Evolutionary conservation across 2,797 vertebrate species (phyloP), one percentile per base, ranked within the genome.

Genomic region (Gallirallus australis): DNA sequence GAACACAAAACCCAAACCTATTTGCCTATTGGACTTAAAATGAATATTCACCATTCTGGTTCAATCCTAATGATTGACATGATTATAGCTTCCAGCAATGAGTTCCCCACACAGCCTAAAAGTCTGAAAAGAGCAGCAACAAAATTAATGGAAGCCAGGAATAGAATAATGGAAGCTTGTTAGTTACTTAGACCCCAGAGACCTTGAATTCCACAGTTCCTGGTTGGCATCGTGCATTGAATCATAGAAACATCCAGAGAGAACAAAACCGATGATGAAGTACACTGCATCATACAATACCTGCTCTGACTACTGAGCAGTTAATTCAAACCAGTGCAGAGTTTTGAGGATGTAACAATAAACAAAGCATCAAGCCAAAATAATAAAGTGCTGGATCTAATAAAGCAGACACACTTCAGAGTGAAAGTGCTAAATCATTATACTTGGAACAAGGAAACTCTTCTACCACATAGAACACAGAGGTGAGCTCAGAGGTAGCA

Each of bases 101-200:
- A 63, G 75, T 6, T 92, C 56, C 35, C 23, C 35, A 89, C 56
- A 42, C 21, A 73, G 47, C 25, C 64, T 37, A 53, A 30, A 52
- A 87, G 42, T 52, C 63, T 92, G 89, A 91, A 73, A 94, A 93
- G 68, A 80, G 28, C 48, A 92, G 63, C 64, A 87, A 37, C 48
- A 93, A 94, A 81, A 78, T 80, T 75, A 91, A 90, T 53, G 60
- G 89, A 94, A 82, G 60, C 86, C 48, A 89, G 45, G 56, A 82
- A 89, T 39, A 35, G 52, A 92, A 91, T 56, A 89, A 89, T 40
- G 64, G 69, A 73, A 78, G 50, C 71, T 50, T 90, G 31, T 79
- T 87, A 89, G 90, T 54, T 87, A 86, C 54, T 85, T 50, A 88
- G 53, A 70, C 82, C 52, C 68, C 69, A 50, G 69, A 89, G 89